phyloP scores from a whole-genome alignment of 2,113 vertebrate species.

The Plotosus lineatus region DNA sequence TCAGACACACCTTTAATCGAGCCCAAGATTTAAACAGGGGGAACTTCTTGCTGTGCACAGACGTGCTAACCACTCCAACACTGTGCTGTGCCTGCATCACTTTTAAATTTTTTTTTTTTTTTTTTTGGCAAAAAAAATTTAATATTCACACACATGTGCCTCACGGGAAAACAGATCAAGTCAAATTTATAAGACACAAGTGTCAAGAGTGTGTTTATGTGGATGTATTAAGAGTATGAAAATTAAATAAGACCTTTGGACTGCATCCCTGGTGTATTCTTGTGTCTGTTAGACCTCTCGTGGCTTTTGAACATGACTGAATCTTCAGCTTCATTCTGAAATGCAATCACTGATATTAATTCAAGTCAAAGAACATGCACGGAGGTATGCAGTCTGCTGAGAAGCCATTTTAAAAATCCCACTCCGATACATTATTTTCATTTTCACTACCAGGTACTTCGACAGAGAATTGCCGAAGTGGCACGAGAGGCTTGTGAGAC shows the following conservation, averaged over 20 bases:
- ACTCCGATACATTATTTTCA: conserved; percentile 72
- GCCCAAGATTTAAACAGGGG: too few species aligned
- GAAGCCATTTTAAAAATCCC: conserved; percentile 70
- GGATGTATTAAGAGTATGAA: conserved; percentile 59
- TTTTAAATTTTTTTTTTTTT: too few species aligned
- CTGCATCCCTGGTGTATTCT: conserved; percentile 16
- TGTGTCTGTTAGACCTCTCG: conserved; percentile 32
- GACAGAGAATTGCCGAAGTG: conserved; percentile 45
- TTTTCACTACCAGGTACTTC: conserved; percentile 58
- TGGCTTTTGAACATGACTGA: conserved; percentile 47
- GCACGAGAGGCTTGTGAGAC: conserved; percentile 53
- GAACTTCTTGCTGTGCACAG: too few species aligned
- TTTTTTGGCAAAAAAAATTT: too few species aligned
- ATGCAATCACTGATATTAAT: conserved; percentile 56
- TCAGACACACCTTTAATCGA: too few species aligned
- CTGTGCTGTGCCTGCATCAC: too few species aligned
- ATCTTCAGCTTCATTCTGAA: conserved; percentile 40
- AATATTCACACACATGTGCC: neutral
- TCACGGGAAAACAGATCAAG: conserved; percentile 42
- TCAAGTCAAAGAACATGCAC: conserved; percentile 53
- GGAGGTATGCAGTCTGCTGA: conserved; percentile 47
- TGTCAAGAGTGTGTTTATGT: conserved; percentile 43
- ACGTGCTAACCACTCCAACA: too few species aligned
- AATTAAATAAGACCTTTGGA: conserved; percentile 55
- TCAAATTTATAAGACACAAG: conserved; percentile 53